Evolutionary conservation across 1,140 invertebrate species (phyloP).

Genomic region (Cotesia chilonis): DNA sequence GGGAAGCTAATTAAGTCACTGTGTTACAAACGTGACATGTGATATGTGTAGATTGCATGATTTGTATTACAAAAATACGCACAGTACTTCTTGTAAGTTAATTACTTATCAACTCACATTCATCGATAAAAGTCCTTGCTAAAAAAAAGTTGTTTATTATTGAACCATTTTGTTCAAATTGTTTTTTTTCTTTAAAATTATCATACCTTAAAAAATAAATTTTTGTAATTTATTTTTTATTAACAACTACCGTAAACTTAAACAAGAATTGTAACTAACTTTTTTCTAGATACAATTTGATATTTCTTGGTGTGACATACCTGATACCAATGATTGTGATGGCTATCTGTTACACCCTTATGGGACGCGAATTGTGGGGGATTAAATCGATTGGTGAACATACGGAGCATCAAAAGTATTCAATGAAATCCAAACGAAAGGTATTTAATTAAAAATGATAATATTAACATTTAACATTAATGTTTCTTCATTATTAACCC

Average conservation of each 20-base stretch:
- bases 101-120: not conserved
- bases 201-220: no score
- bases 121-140: no score
- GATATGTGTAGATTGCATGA: constrained; percentile 13
- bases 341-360: constrained; percentile 85
- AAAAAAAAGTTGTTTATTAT: not conserved
- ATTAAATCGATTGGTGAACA: constrained; percentile 89
- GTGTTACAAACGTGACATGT: constrained; percentile 29
- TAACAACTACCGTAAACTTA: no score
- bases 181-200: no score
- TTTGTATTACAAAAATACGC: not conserved
- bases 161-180: not conserved
- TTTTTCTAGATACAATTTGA: constrained; percentile 82
- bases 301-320: constrained; percentile 88
- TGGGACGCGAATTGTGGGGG: constrained; percentile 81
- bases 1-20: constrained; percentile 42
- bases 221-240: no score
- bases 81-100: not conserved
- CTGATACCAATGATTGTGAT: constrained; percentile 90
- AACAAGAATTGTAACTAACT: no score
- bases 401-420: constrained; percentile 83
- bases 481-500: no score
- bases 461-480: no score
- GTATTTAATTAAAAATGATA: constrained; percentile 65
- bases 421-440: constrained; percentile 88